phyloP scores from a whole-genome alignment of 2,113 vertebrate species.

The Rhinichthys klamathensis region DNA sequence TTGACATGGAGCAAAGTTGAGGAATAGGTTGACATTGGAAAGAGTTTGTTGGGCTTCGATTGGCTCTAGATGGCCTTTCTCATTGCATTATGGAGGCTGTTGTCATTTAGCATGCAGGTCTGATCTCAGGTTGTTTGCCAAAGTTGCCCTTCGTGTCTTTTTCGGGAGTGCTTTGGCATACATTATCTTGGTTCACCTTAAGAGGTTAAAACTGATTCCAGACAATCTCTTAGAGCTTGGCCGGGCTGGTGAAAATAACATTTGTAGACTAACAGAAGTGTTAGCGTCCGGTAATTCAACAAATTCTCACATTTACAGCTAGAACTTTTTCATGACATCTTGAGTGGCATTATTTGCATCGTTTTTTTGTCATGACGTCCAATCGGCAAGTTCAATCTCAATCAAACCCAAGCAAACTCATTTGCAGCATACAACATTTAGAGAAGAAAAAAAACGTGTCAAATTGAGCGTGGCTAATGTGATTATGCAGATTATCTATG shows the following conservation, averaged over 20 bases:
- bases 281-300: not conserved
- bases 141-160: slow-evolving; percentile 33
- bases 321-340: too few species aligned
- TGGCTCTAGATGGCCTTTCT: slow-evolving; percentile 18
- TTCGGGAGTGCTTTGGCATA: slow-evolving; percentile 27
- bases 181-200: slow-evolving; percentile 29
- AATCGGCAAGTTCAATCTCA: not conserved
- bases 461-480: slow-evolving; percentile 71
- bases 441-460: not conserved
- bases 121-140: slow-evolving; percentile 31
- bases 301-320: too few species aligned
- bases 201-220: not conserved
- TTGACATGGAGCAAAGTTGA: slow-evolving; percentile 21
- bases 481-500: slow-evolving; percentile 69
- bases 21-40: slow-evolving; percentile 11
- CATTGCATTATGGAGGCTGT: slow-evolving; percentile 1
- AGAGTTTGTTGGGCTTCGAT: slow-evolving; percentile 3
- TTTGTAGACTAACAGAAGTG: not conserved
- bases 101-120: slow-evolving; percentile 28
- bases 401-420: not conserved
- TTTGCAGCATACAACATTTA: slow-evolving; percentile 56
- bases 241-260: not conserved
- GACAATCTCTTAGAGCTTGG: slow-evolving; percentile 33
- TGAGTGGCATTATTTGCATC: not conserved
- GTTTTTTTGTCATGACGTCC: not conserved